These are phyloP conservation scores for Pecten maximus DNA, from an alignment of 2,888 invertebrate genomes.

Conservation along the genomic window DNA sequence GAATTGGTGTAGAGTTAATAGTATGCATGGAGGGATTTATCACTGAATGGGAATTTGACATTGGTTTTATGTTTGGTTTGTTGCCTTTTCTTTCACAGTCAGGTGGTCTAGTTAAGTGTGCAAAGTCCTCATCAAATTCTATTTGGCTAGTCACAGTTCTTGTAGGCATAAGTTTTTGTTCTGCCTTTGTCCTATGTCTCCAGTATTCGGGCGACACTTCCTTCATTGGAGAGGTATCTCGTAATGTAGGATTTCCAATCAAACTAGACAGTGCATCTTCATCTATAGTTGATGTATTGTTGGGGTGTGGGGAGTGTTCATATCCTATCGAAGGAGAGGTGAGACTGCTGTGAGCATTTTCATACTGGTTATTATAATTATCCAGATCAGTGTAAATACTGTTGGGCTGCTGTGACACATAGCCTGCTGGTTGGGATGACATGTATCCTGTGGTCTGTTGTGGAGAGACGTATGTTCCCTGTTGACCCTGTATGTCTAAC, in stretches of 20 bases:
- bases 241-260: conserved; percentile 61
- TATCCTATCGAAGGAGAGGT: background rate
- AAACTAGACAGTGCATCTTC: conserved; percentile 72
- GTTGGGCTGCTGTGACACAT: conserved; percentile 7
- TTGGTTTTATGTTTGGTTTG: conserved; percentile 21
- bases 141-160: conserved; percentile 62
- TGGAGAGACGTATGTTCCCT: conserved; percentile 12
- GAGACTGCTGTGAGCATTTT: conserved; percentile 24
- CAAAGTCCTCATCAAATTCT: conserved; percentile 77
- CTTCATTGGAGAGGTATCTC: conserved; percentile 54
- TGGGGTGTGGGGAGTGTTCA: background rate
- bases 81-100: conserved; percentile 50
- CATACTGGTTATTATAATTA: conserved; percentile 44
- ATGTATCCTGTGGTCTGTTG: background rate
- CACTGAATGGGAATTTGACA: background rate
- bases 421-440: background rate
- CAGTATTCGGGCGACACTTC: conserved; percentile 33
- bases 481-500: background rate
- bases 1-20: background rate
- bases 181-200: conserved; percentile 56
- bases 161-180: conserved; percentile 63
- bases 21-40: background rate
- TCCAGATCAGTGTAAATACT: conserved; percentile 45
- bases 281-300: conserved; percentile 68
- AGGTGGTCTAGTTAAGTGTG: conserved; percentile 70